Conservation (phyloP, 2,797 vertebrate genomes). For the Spheniscus humboldti region DNA sequence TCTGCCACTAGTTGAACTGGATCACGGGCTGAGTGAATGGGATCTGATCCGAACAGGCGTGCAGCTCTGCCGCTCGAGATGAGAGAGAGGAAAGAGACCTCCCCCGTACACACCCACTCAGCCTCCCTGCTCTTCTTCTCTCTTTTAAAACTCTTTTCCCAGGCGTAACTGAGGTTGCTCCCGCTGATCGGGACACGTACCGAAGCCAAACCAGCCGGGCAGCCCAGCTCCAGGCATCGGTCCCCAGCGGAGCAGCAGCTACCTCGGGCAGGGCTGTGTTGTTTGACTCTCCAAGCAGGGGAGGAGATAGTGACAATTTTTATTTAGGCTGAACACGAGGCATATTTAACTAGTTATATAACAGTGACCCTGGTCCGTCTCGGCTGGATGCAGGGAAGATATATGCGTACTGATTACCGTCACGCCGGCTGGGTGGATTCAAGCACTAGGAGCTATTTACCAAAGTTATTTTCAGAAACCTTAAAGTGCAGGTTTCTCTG, state of each 20-base stretch:
- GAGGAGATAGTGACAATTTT: slow-evolving; percentile 31
- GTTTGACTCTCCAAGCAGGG: slow-evolving; percentile 11
- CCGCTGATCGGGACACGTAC: not conserved
- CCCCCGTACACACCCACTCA: not conserved
- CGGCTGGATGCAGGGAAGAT: not conserved
- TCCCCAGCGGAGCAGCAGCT: not conserved
- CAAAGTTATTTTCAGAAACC: slow-evolving; percentile 63
- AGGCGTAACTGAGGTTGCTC: not conserved
- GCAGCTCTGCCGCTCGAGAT: not conserved
- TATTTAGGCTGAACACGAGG: slow-evolving; percentile 46
- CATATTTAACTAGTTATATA: slow-evolving; percentile 58
- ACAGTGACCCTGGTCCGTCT: slow-evolving; percentile 40
- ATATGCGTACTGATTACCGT: not conserved
- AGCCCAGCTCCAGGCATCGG: not conserved
- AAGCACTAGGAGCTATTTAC: slow-evolving; percentile 31
- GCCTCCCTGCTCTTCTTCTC: not conserved
- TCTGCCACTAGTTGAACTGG: slow-evolving; percentile 69
- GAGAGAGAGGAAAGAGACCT: not conserved
- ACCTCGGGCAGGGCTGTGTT: not conserved
- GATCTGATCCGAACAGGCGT: not conserved
- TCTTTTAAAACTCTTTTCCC: slow-evolving; percentile 11
- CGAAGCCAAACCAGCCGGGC: not conserved
- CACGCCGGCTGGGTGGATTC: slow-evolving; percentile 14
- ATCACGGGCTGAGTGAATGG: slow-evolving; percentile 60
- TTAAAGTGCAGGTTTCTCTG: slow-evolving; percentile 34